phyloP scores from a whole-genome alignment of 2,888 invertebrate species.

The Glyphotaelius pellucidus region DNA sequence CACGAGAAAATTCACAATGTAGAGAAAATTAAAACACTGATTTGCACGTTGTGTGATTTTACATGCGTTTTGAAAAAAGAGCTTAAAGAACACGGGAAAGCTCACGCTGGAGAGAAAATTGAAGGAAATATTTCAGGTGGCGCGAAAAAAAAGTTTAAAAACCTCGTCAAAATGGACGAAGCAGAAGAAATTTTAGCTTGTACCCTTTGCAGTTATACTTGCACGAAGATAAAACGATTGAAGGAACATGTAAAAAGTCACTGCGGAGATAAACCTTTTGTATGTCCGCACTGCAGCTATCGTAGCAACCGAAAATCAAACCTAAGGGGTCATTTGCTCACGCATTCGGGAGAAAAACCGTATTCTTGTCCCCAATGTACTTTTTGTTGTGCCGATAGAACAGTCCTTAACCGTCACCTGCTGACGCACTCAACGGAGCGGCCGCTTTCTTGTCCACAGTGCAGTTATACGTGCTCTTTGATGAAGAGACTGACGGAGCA shows the following conservation, averaged over 20 bases:
- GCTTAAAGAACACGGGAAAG: not conserved
- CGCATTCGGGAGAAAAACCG: not conserved
- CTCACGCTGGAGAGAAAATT: not conserved
- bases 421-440: not conserved
- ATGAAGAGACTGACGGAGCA: not conserved
- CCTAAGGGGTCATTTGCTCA: not conserved
- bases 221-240: not conserved
- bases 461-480: not conserved
- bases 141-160: not conserved
- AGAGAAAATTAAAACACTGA: not conserved
- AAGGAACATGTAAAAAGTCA: not conserved
- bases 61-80: not conserved
- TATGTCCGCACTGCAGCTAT: not conserved
- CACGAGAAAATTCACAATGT: not conserved
- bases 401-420: not conserved
- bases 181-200: not conserved
- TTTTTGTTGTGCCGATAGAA: not conserved
- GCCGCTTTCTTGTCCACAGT: not conserved
- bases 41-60: not conserved
- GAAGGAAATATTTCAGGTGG: not conserved
- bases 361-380: not conserved
- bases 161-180: not conserved
- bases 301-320: not conserved
- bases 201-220: not conserved
- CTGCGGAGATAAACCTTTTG: not conserved